A percentile compares a stretch with the other conserved stretches of the same genome.
These are phyloP conservation scores for Callipepla squamata DNA, from an alignment of 2,113 vertebrate species.

Conservation along the genomic window DNA sequence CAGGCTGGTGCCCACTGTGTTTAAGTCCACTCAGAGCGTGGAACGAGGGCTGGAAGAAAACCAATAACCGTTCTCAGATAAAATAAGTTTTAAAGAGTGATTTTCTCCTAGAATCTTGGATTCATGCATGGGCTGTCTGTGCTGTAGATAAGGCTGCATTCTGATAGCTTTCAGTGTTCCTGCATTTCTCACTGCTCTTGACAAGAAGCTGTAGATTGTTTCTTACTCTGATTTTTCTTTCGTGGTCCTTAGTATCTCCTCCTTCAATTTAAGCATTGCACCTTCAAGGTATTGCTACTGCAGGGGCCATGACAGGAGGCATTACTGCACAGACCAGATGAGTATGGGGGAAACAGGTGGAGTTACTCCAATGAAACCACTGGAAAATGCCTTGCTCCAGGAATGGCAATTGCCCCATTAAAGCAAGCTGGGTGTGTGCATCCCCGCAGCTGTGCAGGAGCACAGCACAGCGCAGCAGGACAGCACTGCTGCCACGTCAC, in stretches of 20 bases:
- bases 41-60: constrained; percentile 7
- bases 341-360: not conserved
- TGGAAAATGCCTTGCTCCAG: not conserved
- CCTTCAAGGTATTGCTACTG: not conserved
- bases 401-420: not conserved
- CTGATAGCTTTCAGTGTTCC: constrained; percentile 42
- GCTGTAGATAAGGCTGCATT: constrained; percentile 12
- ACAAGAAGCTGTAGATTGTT: constrained; percentile 31
- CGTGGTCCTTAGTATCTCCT: constrained; percentile 41
- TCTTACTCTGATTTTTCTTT: constrained; percentile 56
- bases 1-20: not conserved
- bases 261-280: not conserved
- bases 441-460: accelerated
- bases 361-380: not conserved
- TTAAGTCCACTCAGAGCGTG: constrained; percentile 1
- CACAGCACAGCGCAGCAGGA: not conserved
- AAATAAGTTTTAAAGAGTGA: constrained; percentile 38
- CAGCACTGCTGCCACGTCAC: not conserved
- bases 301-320: not conserved
- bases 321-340: not conserved
- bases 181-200: not conserved
- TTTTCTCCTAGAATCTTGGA: constrained; percentile 40
- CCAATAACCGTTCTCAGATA: not conserved
- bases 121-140: constrained; percentile 37
- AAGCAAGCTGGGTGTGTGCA: accelerated